A percentile compares a stretch with the other conserved stretches of the same genome.
Evolutionary conservation across 1,140 invertebrate species (phyloP).

Genomic region (Drosophila ogumai): DNA sequence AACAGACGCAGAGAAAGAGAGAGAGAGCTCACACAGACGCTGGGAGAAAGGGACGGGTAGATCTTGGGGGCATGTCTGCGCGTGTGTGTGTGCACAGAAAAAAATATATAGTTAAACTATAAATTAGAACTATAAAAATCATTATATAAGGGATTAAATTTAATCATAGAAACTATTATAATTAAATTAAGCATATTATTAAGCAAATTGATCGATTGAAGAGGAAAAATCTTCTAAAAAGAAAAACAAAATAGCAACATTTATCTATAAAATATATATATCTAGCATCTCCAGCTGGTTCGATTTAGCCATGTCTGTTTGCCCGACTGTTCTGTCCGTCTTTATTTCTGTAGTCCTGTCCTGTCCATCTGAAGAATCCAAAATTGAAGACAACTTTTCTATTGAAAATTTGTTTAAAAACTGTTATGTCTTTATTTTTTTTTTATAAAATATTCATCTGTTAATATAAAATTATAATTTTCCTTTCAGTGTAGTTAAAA

Average conservation of each 20-base stretch:
- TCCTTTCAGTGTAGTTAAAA: neutral
- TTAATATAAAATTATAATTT: too few species aligned
- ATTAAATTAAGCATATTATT: too few species aligned
- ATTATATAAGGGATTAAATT: neutral
- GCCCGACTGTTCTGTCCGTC: neutral
- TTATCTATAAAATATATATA: neutral
- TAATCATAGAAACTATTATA: neutral
- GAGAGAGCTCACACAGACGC: conserved; percentile 30
- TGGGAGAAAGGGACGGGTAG: conserved; percentile 3
- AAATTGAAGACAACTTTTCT: neutral
- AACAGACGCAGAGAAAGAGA: conserved; percentile 5
- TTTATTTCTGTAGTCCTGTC: neutral
- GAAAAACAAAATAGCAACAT: too few species aligned
- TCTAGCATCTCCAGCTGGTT: neutral
- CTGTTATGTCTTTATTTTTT: too few species aligned
- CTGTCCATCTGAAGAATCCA: neutral
- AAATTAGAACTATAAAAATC: neutral
- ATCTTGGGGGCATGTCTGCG: neutral
- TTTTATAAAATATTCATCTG: too few species aligned
- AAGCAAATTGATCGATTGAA: too few species aligned
- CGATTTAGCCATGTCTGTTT: neutral
- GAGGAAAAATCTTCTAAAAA: too few species aligned
- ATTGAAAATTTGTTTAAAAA: neutral
- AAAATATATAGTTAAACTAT: neutral
- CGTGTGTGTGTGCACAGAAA: neutral